phyloP scores from a whole-genome alignment of 2,888 invertebrate genomes.

The Amphimallon solstitiale region DNA sequence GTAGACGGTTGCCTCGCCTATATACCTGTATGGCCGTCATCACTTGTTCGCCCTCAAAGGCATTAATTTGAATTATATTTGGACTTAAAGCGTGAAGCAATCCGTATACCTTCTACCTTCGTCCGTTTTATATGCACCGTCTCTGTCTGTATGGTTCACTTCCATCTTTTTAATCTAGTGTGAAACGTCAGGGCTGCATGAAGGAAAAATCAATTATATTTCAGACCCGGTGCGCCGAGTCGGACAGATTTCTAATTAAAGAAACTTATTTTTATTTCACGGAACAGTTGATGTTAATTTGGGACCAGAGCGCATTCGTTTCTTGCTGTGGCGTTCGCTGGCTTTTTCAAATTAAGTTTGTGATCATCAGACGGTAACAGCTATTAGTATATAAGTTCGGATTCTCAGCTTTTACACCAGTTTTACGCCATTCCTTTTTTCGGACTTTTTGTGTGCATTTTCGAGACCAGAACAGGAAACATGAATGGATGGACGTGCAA shows the following conservation, averaged over 20 bases:
- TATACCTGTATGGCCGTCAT: constrained; percentile 23
- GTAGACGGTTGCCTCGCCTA: constrained; percentile 33
- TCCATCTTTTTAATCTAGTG: constrained; percentile 15
- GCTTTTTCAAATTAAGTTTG: constrained; percentile 9
- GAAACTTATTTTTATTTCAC: constrained; percentile 33
- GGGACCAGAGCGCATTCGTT: not conserved
- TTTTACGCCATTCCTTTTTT: not conserved
- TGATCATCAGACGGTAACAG: constrained; percentile 25
- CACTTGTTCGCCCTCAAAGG: constrained; percentile 8
- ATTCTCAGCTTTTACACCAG: not conserved
- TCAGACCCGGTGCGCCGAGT: constrained; percentile 24
- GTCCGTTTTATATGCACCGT: not conserved
- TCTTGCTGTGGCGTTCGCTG: not conserved
- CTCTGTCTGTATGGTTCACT: constrained; percentile 1
- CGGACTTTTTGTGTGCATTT: too few relatives aligned
- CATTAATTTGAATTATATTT: constrained; percentile 21
- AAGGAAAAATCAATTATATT: constrained; percentile 25
- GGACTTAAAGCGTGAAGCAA: constrained; percentile 19
- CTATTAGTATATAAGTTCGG: not conserved
- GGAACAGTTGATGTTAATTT: constrained; percentile 29
- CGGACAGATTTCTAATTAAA: constrained; percentile 36
- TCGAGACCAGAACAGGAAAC: too few relatives aligned
- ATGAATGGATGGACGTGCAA: too few relatives aligned
- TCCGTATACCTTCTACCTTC: not conserved
- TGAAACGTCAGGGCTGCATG: constrained; percentile 17